Base-by-base conservation (phyloP, 2,888 invertebrate genomes). In the Pandemis corylana region DNA sequence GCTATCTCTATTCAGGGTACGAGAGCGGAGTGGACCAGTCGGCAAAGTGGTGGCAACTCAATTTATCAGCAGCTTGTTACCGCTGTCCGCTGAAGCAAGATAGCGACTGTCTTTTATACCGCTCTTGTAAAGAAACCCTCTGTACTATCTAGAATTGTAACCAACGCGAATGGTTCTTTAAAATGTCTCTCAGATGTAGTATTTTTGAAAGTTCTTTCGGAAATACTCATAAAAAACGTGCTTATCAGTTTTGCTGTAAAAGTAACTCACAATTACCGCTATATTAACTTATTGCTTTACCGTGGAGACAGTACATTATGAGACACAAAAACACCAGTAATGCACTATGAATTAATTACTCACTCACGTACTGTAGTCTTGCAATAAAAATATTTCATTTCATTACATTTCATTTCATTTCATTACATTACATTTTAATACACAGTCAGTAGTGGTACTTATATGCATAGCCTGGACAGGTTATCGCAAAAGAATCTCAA, bases 31-130 rank as follows among this genome's bases (percentile, higher is more conserved):
- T 56, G 63, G 56, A 44, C 73, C 51, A 69, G 42, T 46, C 28
- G 66, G 66, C 10, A 49, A 51, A 51, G 51, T 20, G 70, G 66
- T 62, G 74, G 66, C 70, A 75, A 70, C 74, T 75, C 70, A 75
- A 75, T 75, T 70, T 75, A 75, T 75, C 74, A 75, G 53, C 66
- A 70, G 74, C 70, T 70, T 75, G 74, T 75, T 75, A 75, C 74
- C 53, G 70, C 74, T 75, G 66, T 70, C 74, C 74, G 62, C 51
- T 44, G 20, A 28, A 69, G 46, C 73, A 68, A 28, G 74, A 66
- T 74, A 74, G 59, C 69, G n/a, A 74, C 74, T 70, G 70, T 70
- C 61, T 70, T 62, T 74, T 73, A 68, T 73, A 68, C 67, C 49
- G 49, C 72, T 74, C 73, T 51, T 67, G 7, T 49, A 68, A 49